Conservation (phyloP, 2,113 vertebrate species). For the Pseudonaja textilis region DNA sequence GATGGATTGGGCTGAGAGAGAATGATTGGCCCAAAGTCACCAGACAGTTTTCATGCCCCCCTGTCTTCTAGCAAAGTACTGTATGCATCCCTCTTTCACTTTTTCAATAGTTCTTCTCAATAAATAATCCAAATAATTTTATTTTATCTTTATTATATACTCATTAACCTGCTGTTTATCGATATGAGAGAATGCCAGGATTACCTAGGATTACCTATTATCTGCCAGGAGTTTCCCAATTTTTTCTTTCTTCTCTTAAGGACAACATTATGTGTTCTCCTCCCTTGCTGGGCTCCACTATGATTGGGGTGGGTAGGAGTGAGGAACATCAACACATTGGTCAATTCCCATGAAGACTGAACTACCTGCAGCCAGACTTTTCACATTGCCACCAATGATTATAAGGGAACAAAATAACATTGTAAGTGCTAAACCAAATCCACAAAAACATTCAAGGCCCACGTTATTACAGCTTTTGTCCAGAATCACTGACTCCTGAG, state of each 20-base stretch:
- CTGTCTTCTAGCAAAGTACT: not conserved
- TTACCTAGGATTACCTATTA: not conserved
- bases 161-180: not conserved
- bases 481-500: not conserved
- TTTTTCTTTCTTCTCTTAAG: not conserved
- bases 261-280: not conserved
- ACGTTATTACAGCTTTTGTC: not conserved
- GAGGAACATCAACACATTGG: not conserved
- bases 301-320: not conserved
- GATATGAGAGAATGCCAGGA: not conserved
- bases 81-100: not conserved
- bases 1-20: not conserved
- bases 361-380: not conserved
- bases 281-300: not conserved
- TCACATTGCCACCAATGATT: not conserved
- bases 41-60: not conserved
- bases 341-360: not conserved
- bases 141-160: not conserved
- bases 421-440: not conserved
- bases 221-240: not conserved
- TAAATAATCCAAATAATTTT: not conserved
- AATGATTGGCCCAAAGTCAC: not conserved
- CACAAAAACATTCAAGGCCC: not conserved
- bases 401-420: not conserved
- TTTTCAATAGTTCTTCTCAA: not conserved